These are phyloP conservation scores for Gobius niger DNA, from an alignment of 2,113 vertebrate genomes.

Conservation along the genomic window DNA sequence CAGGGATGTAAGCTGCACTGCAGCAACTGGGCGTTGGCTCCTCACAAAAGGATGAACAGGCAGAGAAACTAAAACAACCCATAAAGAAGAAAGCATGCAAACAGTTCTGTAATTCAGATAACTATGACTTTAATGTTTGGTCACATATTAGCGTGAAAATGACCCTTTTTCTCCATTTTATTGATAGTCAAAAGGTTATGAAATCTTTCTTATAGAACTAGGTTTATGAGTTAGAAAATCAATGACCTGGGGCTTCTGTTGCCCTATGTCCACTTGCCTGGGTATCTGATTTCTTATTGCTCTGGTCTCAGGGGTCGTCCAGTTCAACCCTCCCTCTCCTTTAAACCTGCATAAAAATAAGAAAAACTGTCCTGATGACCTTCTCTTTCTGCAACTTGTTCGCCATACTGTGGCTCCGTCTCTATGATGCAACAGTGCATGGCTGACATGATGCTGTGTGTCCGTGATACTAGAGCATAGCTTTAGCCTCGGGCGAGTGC, in stretches of 20 bases:
- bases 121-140: background rate
- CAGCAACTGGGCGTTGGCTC: slow-evolving; percentile 80
- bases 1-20: slow-evolving; percentile 72
- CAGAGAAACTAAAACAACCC: slow-evolving; percentile 20
- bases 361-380: background rate
- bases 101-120: background rate
- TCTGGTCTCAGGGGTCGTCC: background rate
- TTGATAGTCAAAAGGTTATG: background rate
- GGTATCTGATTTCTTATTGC: slow-evolving; percentile 1
- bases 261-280: background rate
- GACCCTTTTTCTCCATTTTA: background rate
- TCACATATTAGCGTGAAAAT: too few relatives aligned
- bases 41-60: slow-evolving; percentile 24
- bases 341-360: background rate
- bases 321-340: background rate
- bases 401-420: background rate
- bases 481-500: background rate
- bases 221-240: background rate
- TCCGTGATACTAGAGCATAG: background rate
- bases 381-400: background rate
- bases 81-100: background rate
- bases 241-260: background rate
- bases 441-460: background rate
- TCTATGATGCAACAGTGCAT: background rate
- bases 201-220: too few relatives aligned